Conservation (phyloP, 2,113 vertebrate genomes). For the Holacanthus passer region DNA sequence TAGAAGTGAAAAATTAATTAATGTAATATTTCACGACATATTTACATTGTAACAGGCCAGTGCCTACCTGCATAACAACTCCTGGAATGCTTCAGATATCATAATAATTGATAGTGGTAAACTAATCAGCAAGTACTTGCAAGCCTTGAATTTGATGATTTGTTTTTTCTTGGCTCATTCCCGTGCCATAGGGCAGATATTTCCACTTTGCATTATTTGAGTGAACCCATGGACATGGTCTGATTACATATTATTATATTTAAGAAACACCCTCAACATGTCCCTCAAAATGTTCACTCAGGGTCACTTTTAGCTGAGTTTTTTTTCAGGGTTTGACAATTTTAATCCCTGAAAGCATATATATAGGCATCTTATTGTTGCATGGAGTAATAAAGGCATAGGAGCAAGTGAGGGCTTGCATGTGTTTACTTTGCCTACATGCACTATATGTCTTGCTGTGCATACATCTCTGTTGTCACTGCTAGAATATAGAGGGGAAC, state of each 20-base stretch:
- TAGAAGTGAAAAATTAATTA: conserved; percentile 2
- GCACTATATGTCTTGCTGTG: conserved; percentile 37
- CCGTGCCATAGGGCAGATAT: not conserved
- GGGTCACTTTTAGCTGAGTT: not conserved
- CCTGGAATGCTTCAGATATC: not conserved
- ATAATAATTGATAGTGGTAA: not conserved
- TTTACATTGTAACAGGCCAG: not conserved
- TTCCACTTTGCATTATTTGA: conserved; percentile 9
- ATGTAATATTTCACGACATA: not conserved
- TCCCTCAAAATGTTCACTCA: conserved; percentile 14
- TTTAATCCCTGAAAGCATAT: conserved; percentile 30
- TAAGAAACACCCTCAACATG: not conserved
- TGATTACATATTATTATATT: no score
- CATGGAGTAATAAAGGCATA: conserved; percentile 47
- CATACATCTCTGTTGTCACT: conserved; percentile 26
- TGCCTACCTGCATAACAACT: not conserved
- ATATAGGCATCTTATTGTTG: conserved; percentile 17
- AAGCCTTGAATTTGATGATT: not conserved
- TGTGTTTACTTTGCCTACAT: conserved; percentile 46
- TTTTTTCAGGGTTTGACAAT: conserved; percentile 31
- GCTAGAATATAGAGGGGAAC: not conserved
- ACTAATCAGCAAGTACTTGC: conserved; percentile 23
- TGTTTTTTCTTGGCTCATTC: not conserved
- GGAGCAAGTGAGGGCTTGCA: conserved; percentile 56
- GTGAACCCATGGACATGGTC: conserved; percentile 7